Evolutionary conservation across 2,888 invertebrate species (phyloP), one percentile per base, ranked within the genome.

Genomic region (Zaprionus lineosus): DNA sequence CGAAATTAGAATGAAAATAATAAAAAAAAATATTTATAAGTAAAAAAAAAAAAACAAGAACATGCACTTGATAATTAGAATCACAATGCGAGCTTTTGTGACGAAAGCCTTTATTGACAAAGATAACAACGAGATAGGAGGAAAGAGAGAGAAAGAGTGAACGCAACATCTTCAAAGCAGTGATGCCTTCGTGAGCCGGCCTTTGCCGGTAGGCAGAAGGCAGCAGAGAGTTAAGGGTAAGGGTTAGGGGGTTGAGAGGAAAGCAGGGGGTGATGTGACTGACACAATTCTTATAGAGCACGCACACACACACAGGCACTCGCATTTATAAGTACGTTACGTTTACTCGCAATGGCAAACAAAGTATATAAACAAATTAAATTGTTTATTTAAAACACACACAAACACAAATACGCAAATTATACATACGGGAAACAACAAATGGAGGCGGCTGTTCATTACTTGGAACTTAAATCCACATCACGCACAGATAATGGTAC

Each of bases 321-420:
- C 12, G 3, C 7, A 11, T 7, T n/a, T 6, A 46, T 8, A 52
- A 9, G 24, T 34, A 33, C 18, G n/a, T 19, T 52, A 24, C 29
- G 34, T 60, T 59, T 60, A 33, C 28, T 31, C 48, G 47, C 37
- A 24, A 24, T 16, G 11, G 44, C 53, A 55, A 70, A 79, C 74
- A 63, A 62, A 62, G 61, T 74, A 66, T 62, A 84, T 82, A 84
- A 77, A 82, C 85, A 85, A 84, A 74, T 78, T 69, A 82, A 50
- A 36, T 63, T 85, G 76, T 85, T 79, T 85, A 72, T 50, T 76
- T 58, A 60, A 67, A 31, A 55, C 39, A 57, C 29, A 46, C 34
- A 43, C 47, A 56, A 21, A 31, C 55, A 53, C 48, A 44, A 1
- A 2, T 4, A 8, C 4, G 4, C n/a, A n/a, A n/a, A n/a, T n/a